phyloP scores from a whole-genome alignment of 2,888 invertebrate genomes.

The Lamellibrachia columna region DNA sequence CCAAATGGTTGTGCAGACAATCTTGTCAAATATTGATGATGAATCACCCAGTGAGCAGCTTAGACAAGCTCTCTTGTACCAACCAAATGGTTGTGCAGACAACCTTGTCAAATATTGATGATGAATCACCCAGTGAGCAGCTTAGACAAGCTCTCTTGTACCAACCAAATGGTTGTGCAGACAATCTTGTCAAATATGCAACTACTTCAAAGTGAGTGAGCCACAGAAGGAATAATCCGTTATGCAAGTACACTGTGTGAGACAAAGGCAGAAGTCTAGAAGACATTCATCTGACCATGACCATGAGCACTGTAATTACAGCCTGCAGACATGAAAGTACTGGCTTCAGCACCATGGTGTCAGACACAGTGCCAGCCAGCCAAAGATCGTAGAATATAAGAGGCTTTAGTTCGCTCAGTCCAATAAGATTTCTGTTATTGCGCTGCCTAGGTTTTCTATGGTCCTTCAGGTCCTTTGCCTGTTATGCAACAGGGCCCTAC shows the following conservation, averaged over 20 bases:
- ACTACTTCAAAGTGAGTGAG: neutral
- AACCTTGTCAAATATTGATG: neutral
- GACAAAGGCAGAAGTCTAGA: neutral
- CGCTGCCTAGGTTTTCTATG: too few relatives aligned
- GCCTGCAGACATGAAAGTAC: neutral
- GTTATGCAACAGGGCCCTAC: too few relatives aligned
- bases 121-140: neutral
- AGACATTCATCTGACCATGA: neutral
- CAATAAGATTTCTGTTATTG: neutral
- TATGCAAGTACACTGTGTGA: neutral
- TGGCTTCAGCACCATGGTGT: neutral
- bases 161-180: too few relatives aligned
- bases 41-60: neutral
- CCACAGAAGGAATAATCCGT: neutral
- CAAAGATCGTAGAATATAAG: neutral
- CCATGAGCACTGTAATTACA: too few relatives aligned
- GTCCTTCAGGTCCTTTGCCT: too few relatives aligned
- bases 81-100: too few relatives aligned
- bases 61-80: too few relatives aligned
- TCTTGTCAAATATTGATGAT: neutral
- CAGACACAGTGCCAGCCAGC: neutral
- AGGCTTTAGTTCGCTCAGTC: neutral
- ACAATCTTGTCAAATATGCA: neutral
- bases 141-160: too few relatives aligned
- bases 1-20: too few relatives aligned